A percentile compares a stretch with the other conserved stretches of the same genome.
Evolutionary conservation across 2,113 vertebrate genomes (phyloP).

Genomic region (Coptodon bakossiorum): DNA sequence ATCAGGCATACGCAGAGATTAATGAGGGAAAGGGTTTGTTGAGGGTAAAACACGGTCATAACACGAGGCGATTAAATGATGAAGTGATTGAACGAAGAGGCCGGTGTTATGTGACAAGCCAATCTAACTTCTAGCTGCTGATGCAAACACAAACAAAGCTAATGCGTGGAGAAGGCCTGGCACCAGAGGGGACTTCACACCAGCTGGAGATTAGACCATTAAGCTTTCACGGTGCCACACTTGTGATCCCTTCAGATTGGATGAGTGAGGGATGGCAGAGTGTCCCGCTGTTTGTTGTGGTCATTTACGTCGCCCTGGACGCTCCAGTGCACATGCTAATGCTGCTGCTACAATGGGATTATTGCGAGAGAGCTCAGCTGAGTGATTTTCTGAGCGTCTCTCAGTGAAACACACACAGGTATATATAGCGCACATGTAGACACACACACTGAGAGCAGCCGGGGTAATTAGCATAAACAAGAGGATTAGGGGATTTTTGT

Average conservation of each 20-base stretch:
- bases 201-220: background rate
- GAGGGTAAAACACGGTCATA: background rate
- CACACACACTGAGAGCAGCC: background rate
- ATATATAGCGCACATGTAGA: background rate
- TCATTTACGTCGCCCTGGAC: background rate
- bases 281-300: background rate
- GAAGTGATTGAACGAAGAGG: background rate
- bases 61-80: background rate
- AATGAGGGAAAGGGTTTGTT: background rate
- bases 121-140: background rate
- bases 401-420: background rate
- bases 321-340: constrained; percentile 1
- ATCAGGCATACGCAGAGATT: background rate
- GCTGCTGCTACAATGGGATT: constrained; percentile 29
- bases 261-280: background rate
- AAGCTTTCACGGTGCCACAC: background rate
- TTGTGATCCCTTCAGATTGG: constrained; percentile 5
- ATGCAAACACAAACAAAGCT: background rate
- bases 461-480: constrained; percentile 16
- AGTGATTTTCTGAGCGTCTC: background rate
- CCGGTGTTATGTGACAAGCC: background rate
- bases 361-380: background rate
- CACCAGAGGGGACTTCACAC: background rate
- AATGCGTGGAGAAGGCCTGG: background rate
- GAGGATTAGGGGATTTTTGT: constrained; percentile 21